Evolutionary conservation across 2,797 vertebrate species (phyloP).

Genomic region (Accipiter fasciatus): DNA sequence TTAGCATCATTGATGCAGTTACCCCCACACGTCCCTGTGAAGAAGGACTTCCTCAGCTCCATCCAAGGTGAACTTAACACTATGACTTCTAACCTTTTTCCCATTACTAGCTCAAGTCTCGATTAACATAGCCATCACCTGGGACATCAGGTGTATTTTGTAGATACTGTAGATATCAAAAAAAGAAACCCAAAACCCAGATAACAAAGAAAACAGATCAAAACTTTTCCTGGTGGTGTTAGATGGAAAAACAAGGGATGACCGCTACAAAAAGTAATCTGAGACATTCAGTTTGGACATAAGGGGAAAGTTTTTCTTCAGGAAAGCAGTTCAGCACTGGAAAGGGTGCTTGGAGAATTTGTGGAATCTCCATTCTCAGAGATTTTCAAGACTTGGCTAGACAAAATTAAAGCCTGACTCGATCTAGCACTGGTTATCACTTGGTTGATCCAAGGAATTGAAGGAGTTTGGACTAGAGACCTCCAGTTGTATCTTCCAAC

Average conservation of each 20-base stretch:
- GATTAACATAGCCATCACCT: neutral
- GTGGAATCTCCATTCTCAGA: neutral
- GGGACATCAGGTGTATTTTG: neutral
- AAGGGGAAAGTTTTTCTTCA: neutral
- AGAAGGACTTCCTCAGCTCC: neutral
- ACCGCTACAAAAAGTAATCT: neutral
- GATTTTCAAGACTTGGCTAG: neutral
- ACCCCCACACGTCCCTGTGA: neutral
- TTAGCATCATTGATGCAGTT: neutral
- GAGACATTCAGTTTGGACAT: neutral
- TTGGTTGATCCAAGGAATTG: neutral
- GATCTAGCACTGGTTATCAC: neutral
- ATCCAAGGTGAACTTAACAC: neutral
- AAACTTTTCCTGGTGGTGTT: neutral
- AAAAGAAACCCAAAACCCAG: rapidly evolving
- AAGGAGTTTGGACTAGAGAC: neutral
- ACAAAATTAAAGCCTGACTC: neutral
- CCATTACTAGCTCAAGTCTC: neutral
- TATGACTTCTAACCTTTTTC: neutral
- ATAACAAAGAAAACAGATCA: neutral
- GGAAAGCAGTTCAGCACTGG: too few species aligned
- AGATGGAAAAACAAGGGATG: neutral
- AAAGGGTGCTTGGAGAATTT: neutral
- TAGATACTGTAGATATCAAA: neutral
- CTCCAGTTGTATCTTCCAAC: neutral